Conservation (phyloP, 2,888 invertebrate species). For the Ametastegia equiseti region DNA sequence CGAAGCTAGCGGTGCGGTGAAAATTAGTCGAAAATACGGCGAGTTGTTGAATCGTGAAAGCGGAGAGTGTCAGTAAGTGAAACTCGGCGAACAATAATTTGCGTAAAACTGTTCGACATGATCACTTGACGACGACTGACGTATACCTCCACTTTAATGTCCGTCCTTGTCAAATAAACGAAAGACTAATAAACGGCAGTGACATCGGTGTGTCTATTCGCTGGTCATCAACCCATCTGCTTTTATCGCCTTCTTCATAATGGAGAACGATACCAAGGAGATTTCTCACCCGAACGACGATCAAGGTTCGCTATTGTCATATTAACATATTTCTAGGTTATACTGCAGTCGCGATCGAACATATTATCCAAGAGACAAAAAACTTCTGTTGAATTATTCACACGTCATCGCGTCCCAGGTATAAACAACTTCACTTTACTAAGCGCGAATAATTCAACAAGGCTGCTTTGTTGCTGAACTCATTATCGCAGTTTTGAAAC, state of each 20-base stretch:
- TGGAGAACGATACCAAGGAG: slow-evolving; percentile 64
- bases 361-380: background rate
- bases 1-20: background rate
- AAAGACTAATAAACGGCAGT: background rate
- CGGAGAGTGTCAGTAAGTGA: background rate
- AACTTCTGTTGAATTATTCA: background rate
- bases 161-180: background rate
- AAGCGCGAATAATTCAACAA: too few relatives aligned
- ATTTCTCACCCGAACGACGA: slow-evolving; percentile 56
- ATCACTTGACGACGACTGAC: slow-evolving; percentile 39
- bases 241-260: slow-evolving; percentile 49
- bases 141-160: background rate
- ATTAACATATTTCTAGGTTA: slow-evolving; percentile 5
- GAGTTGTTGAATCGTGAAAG: background rate
- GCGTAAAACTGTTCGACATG: background rate
- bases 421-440: too few relatives aligned
- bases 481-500: too few relatives aligned
- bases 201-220: background rate
- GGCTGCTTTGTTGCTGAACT: too few relatives aligned
- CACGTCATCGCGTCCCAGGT: too few relatives aligned
- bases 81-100: background rate
- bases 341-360: background rate
- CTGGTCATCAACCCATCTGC: background rate
- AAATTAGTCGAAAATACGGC: background rate
- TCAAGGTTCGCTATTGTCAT: slow-evolving; percentile 59